Conservation (phyloP, 2,888 invertebrate species). For the Idaea dimidiata region DNA sequence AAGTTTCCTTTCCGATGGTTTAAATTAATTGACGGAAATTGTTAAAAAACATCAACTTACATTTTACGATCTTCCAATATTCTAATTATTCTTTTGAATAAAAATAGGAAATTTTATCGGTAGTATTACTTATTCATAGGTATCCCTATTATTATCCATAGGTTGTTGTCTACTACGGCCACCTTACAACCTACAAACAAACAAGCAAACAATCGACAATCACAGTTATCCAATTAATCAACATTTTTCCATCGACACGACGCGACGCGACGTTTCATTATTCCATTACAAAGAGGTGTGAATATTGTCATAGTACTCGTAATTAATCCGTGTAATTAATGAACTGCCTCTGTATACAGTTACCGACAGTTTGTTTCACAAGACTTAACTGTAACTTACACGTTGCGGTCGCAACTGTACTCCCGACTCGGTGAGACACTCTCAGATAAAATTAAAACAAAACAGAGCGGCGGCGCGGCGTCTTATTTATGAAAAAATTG, state of each 20-base stretch:
- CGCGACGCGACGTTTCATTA: no score
- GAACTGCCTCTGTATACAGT: slow-evolving; percentile 19
- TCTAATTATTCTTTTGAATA: no score
- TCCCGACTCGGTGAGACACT: not conserved
- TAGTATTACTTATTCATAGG: no score
- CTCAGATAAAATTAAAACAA: not conserved
- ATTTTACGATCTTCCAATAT: not conserved
- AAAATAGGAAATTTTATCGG: no score
- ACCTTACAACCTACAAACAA: not conserved
- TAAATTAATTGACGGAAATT: not conserved
- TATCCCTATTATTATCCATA: no score
- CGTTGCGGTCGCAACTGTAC: not conserved
- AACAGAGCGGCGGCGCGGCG: not conserved
- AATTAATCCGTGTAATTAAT: no score
- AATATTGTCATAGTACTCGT: slow-evolving; percentile 22
- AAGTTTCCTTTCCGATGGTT: not conserved
- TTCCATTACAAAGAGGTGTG: slow-evolving; percentile 21
- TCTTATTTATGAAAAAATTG: no score
- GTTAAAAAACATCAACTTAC: not conserved
- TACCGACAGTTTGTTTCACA: slow-evolving; percentile 38
- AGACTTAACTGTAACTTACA: slow-evolving; percentile 6
- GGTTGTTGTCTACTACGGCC: no score
- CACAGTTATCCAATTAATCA: not conserved
- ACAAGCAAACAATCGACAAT: not conserved
- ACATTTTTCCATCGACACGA: slow-evolving; percentile 11